Conservation (phyloP, 1,140 invertebrate species). For the Diorhabda sublineata region DNA sequence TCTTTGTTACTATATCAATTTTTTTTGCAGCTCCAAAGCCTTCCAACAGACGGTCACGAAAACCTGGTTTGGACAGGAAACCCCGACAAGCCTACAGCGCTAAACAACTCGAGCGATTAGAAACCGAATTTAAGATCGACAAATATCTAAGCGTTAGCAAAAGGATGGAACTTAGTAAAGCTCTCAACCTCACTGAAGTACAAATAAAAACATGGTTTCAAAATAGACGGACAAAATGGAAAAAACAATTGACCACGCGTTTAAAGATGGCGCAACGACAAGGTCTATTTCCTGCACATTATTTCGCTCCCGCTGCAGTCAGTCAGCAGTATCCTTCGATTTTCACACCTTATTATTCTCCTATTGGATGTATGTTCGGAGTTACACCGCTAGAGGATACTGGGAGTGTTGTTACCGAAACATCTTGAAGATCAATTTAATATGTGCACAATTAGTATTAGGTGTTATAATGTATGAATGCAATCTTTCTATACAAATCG, state of each 20-base stretch:
- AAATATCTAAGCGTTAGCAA: constrained; percentile 95
- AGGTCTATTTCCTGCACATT: constrained; percentile 67
- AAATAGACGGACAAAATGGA: constrained; percentile 93
- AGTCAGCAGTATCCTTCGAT: constrained; percentile 59
- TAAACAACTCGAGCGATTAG: constrained; percentile 84
- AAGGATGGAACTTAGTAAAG: constrained; percentile 86
- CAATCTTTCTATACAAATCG: no score
- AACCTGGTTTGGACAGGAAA: constrained; percentile 85
- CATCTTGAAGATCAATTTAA: no score
- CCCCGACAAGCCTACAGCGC: constrained; percentile 93
- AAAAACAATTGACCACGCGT: constrained; percentile 87
- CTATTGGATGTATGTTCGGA: constrained; percentile 54
- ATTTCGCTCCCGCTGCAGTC: constrained; percentile 57
- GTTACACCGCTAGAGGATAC: constrained; percentile 25
- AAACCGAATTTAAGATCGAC: constrained; percentile 90
- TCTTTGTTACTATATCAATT: neutral
- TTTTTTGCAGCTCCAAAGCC: constrained; percentile 67
- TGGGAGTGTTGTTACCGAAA: neutral
- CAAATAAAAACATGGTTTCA: constrained; percentile 97
- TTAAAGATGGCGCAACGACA: constrained; percentile 85
- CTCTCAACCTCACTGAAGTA: constrained; percentile 84
- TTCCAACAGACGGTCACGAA: constrained; percentile 70
- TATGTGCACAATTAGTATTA: no score
- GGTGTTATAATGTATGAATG: no score
- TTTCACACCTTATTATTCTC: constrained; percentile 52